These are phyloP conservation scores for Oxyscelio sp. DNA, from an alignment of 2,888 invertebrate species.

Conservation along the genomic window DNA sequence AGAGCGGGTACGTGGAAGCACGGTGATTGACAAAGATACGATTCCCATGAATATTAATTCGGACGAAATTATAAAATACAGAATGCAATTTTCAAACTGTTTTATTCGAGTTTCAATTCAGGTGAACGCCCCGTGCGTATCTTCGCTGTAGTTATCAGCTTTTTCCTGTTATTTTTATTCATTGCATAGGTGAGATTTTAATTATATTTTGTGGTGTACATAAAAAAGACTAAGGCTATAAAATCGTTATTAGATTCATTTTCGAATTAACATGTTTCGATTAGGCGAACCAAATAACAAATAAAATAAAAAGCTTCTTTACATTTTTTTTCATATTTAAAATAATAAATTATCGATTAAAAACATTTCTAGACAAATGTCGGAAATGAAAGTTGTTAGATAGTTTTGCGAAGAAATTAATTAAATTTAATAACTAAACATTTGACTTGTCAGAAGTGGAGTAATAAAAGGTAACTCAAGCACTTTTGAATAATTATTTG, in stretches of 20 bases:
- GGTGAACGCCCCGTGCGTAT: neutral
- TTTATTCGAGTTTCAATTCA: neutral
- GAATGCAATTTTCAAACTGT: neutral
- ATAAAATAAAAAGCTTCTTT: neutral
- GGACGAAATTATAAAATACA: constrained; percentile 1
- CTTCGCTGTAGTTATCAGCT: no score
- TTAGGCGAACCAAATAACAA: neutral
- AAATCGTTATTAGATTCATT: constrained; percentile 32
- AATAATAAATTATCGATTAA: constrained; percentile 4
- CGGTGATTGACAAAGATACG: constrained; percentile 15
- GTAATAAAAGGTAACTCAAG: constrained; percentile 25
- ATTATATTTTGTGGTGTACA: constrained; percentile 10
- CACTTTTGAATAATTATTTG: constrained; percentile 8
- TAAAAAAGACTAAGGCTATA: constrained; percentile 7
- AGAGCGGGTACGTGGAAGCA: neutral
- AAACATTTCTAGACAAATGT: neutral
- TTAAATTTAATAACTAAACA: constrained; percentile 34
- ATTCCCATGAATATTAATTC: constrained; percentile 19
- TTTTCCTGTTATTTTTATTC: neutral
- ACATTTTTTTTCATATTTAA: neutral
- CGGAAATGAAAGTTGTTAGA: constrained; percentile 5
- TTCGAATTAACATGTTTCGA: neutral
- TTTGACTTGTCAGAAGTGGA: constrained; percentile 20
- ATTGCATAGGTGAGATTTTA: constrained; percentile 6
- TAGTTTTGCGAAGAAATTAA: constrained; percentile 22